Conservation (phyloP, 2,797 vertebrate genomes). For the Catharus ustulatus region DNA sequence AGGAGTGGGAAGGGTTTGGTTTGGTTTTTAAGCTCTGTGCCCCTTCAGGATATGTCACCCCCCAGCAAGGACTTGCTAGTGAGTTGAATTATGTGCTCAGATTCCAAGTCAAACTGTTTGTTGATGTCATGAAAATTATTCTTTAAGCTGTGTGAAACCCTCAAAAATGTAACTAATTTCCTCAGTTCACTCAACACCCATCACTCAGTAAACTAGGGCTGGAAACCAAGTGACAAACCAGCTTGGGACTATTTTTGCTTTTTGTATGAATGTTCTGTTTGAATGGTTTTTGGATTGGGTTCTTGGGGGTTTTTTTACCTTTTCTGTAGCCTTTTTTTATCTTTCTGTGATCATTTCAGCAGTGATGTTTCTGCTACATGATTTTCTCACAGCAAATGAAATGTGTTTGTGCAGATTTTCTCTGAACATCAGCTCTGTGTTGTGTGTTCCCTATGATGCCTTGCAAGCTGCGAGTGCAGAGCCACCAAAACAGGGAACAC, state of each 20-base stretch:
- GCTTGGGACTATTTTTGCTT: not conserved
- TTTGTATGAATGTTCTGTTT: not conserved
- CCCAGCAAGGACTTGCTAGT: not conserved
- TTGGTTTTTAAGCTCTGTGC: not conserved
- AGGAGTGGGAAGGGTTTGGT: not conserved
- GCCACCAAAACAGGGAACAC: not conserved
- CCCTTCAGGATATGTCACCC: not conserved
- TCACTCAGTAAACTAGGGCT: not conserved
- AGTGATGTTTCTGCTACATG: not conserved
- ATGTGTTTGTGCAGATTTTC: not conserved
- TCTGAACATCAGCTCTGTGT: not conserved
- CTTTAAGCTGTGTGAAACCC: slow-evolving; percentile 19
- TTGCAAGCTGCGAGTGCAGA: not conserved
- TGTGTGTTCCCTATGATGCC: accelerated
- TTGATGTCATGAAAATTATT: slow-evolving; percentile 16
- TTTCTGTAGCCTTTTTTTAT: not conserved
- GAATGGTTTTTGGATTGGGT: not conserved
- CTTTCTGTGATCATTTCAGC: not conserved
- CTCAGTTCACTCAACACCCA: not conserved
- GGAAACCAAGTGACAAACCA: not conserved
- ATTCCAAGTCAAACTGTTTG: slow-evolving; percentile 20
- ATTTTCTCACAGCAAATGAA: not conserved
- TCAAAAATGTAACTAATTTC: slow-evolving; percentile 44
- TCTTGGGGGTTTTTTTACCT: not conserved
- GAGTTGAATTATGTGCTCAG: not conserved